phyloP scores from a whole-genome alignment of 2,797 vertebrate genomes.

The Microchirus variegatus region DNA sequence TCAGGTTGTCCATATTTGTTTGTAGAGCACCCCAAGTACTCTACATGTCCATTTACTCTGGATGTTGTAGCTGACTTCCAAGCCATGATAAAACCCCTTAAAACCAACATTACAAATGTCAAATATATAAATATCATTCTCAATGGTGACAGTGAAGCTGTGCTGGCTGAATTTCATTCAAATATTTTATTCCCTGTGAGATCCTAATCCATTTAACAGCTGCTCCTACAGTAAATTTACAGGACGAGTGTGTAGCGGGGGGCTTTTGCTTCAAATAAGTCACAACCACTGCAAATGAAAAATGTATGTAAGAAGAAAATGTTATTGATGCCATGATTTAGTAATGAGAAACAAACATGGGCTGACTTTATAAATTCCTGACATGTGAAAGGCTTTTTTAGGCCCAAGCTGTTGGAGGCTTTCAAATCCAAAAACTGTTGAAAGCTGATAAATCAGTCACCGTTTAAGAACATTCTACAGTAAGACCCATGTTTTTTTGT shows the following conservation, averaged over 20 bases:
- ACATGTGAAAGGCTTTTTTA: constrained; percentile 12
- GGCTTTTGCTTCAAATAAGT: no score
- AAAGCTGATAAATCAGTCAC: constrained; percentile 9
- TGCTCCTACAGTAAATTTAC: not conserved
- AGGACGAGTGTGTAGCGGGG: not conserved
- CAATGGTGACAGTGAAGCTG: not conserved
- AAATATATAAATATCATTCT: not conserved
- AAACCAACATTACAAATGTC: not conserved
- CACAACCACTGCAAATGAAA: not conserved
- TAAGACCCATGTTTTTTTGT: constrained; percentile 35
- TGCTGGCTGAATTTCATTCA: not conserved
- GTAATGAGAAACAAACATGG: constrained; percentile 11
- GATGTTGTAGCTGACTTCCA: not conserved
- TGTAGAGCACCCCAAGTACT: not conserved
- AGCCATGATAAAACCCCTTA: not conserved
- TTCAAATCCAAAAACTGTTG: constrained; percentile 29
- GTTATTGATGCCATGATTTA: constrained; percentile 7
- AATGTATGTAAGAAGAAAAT: not conserved
- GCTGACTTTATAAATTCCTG: constrained; percentile 14
- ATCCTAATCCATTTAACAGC: not conserved
- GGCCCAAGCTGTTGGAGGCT: constrained; percentile 8
- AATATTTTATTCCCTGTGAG: not conserved
- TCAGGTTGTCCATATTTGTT: not conserved
- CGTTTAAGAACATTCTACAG: constrained; percentile 11
- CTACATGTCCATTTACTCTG: not conserved